Evolutionary conservation across 2,113 vertebrate species (phyloP), one percentile per base, ranked within the genome.

Genomic region (Phycodurus eques): DNA sequence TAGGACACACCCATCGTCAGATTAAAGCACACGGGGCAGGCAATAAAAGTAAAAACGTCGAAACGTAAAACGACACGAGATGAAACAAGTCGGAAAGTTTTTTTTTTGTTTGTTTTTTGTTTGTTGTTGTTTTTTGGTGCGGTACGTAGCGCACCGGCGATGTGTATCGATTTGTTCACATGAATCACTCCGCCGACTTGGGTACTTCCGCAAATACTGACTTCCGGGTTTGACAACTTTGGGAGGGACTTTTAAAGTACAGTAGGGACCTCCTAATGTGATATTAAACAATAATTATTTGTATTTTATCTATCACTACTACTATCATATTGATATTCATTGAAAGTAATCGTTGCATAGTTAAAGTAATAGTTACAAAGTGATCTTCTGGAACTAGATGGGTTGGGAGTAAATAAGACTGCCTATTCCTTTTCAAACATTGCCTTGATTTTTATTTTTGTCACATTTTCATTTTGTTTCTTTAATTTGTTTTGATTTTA

Each of bases 1-100:
- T 8, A 0, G 35, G 70, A 59, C 85, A 80, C 83, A 74, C 80
- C 87, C 79, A 68, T 72, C 19, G 27, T 11, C 66, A 35, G 2
- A 49, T 68, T 33, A 2, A 27, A 31, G 43, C 14, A 7, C 62
- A 12, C 35, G 5, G 11, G n/a, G 13, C 14, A 11, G 2, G 8
- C 2, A 22, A 7, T 1, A 22, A 44, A 22, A 46, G 35, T 39
- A 12, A 43, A 22, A 35, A 35, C 6, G 20, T 2, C 63, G 5
- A 15, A 46, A 66, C 14, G 4, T 13, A 15, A 22, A 66, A 2
- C 6, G 22, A 19, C 43, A 27, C 0, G 47, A 57, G 2, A 12
- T 14, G 35, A 56, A 22, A 14, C 2, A 2, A 1, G 4, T 5
- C 1, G 31, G 10, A 0, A 33, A 39, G 1, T 8, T 35, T 2